Evolutionary conservation across 2,113 vertebrate genomes (phyloP), one percentile per base, ranked within the genome.

Genomic region (Dromas ardeola): DNA sequence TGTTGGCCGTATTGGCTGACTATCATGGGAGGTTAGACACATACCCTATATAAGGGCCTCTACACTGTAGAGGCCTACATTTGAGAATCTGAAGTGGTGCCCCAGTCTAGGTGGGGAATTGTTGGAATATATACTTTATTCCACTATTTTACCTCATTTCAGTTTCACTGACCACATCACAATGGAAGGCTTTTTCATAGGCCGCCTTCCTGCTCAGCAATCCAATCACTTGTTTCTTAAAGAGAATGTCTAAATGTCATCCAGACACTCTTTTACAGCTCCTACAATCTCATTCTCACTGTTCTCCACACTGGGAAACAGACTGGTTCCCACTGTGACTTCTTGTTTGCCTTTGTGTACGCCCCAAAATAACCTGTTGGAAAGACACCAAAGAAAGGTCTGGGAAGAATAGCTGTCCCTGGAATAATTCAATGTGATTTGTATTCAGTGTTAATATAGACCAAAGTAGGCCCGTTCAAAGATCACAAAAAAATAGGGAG

Each of bases 31-130:
- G 29, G 19, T 59, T 86, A 81, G 17, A 66, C 29, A 52, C 3
- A 7, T 7, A 65, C 2, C 1, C 20, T 65, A 3, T 16, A 4
- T 47, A 78, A 74, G 5, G 10, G 3, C 17, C 1, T 1, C 11
- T 58, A 4, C 7, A 7, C 2, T 40, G 19, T 14, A 58, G 56
- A 34, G 34, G 13, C 2, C 8, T 67, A 20, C 2, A 27, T 63
- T 69, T 59, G 25, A 36, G 30, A 69, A 32, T 45, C n/a, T 73
- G 56, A 79, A 74, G 7, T 0, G 1, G 14, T 69, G 9, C 65
- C 40, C n/a, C n/a, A 29, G 2, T 47, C 25, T 42, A 50, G 10
- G 6, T 38, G 19, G 19, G 10, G 70, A 85, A 38, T 45, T 53
- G 2, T 25, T 82, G 9, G 30, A 74, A 76, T 11, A 67, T 15